Base-by-base conservation (phyloP, 2,797 vertebrate genomes). In the Rhinichthys osculus region DNA sequence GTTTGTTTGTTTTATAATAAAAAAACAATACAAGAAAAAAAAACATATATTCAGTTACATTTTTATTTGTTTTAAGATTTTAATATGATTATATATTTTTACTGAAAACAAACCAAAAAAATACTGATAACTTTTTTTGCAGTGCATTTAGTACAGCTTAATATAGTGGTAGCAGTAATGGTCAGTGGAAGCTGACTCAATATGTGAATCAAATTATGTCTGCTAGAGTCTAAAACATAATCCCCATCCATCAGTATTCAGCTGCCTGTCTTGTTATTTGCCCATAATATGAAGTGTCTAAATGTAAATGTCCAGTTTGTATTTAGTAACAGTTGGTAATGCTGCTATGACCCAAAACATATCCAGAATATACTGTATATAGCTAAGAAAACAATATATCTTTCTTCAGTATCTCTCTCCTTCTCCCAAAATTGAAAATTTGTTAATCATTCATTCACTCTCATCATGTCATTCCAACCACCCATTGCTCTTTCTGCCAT, bases 221-320 rank as follows among this genome's bases (percentile, higher is more conserved):
- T 64, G 38, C 35, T 38, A 42, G 54, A 78, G 21, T 38, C 57
- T 78, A 21, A 78, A 64, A 79, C 57, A 78, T n/a, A 44, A 23
- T 64, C 9, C 38, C 21, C 50, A 38, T 78, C 7, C 74, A 40
- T 78, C 52, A 59, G 35, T 77, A 14, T 38, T 62, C 76, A 40
- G 54, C 16, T 40, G 74, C 54, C 21, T 40, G 50, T 57, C 30
- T 47, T 35, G 73, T 35, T 19, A 57, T 59, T 59, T 72, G 52
- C 23, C 35, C 30, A n/a, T 38, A 82, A 30, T 23, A 57, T 14
- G 6, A 72, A 44, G 52, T 19, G 47, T 80, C 19, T 69, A 11
- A 38, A 81, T 52, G 5, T n/a, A 52, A 70, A 40, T 54, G 21
- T 69, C 11, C 14, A 81, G 79, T 27, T 81, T 10, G 11, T 54